phyloP scores from a whole-genome alignment of 1,140 invertebrate species.

The Orchesella cincta region DNA sequence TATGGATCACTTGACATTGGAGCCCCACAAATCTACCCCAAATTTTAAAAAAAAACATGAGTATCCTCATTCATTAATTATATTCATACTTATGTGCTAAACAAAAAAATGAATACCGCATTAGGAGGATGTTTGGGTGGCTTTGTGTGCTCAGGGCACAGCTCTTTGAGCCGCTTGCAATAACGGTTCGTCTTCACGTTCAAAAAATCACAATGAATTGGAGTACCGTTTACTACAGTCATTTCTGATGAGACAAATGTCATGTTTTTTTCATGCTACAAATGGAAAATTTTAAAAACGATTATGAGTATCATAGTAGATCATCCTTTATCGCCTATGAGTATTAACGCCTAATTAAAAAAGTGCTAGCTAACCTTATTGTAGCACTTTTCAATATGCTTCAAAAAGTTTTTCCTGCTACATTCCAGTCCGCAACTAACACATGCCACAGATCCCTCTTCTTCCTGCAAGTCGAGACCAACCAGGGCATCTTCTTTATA shows the following conservation, averaged over 20 bases:
- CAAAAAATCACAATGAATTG: background rate
- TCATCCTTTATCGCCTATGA: constrained; percentile 1
- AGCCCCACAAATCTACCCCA: background rate
- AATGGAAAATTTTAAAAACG: constrained; percentile 48
- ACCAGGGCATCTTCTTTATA: background rate
- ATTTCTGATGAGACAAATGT: background rate
- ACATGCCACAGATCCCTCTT: constrained; percentile 69
- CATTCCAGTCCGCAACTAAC: constrained; percentile 95
- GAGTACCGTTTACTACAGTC: background rate
- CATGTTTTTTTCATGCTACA: constrained; percentile 89
- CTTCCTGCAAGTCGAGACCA: background rate
- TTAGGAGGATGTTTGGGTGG: no score
- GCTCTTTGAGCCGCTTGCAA: no score
- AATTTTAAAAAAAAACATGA: background rate
- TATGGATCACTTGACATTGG: background rate
- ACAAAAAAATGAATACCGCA: no score
- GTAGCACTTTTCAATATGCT: constrained; percentile 94
- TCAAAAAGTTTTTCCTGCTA: constrained; percentile 79
- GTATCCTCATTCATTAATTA: background rate
- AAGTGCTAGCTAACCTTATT: constrained; percentile 68
- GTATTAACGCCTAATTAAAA: background rate
- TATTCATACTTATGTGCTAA: background rate
- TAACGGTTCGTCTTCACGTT: no score
- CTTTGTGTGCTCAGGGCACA: no score
- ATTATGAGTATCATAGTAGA: background rate